Percentiles rank a stretch among this genome's conserved stretches.
Conservation (phyloP, 2,888 invertebrate species). For the Buathra laborator region DNA sequence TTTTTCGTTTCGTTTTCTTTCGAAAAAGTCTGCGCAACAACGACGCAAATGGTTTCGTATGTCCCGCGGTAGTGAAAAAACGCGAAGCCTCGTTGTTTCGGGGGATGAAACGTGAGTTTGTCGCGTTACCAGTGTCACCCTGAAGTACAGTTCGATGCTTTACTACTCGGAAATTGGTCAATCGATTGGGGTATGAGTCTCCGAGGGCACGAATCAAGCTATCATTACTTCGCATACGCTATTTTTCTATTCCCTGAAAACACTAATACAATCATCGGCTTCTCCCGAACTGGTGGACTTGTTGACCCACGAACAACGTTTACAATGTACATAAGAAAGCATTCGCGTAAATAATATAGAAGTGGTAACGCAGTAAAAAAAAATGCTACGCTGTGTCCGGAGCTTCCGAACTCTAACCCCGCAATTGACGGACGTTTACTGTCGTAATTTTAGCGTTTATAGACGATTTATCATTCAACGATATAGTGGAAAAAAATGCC, state of each 20-base stretch:
- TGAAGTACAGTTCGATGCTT: neutral
- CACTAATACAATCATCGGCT: neutral
- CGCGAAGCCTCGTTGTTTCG: neutral
- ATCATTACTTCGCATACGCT: neutral
- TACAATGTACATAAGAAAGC: neutral
- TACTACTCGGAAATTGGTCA: neutral
- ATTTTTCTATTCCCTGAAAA: constrained; percentile 6
- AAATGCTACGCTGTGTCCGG: neutral
- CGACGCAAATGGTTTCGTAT: constrained; percentile 11
- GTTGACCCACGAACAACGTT: constrained; percentile 13
- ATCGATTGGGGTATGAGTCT: constrained; percentile 15
- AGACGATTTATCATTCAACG: neutral
- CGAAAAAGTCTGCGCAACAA: neutral
- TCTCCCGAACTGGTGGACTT: neutral
- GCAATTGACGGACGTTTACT: neutral
- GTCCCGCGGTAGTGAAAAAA: neutral
- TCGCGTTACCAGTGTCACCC: neutral
- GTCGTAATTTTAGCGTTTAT: neutral
- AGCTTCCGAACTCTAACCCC: neutral
- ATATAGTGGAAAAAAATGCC: neutral
- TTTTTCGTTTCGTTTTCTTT: constrained; percentile 28
- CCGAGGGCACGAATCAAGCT: neutral
- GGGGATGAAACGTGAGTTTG: neutral
- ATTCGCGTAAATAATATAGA: neutral
- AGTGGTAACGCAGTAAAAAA: neutral